Conservation (phyloP, 2,113 vertebrate species). For the Drymodes brunneopygia region DNA sequence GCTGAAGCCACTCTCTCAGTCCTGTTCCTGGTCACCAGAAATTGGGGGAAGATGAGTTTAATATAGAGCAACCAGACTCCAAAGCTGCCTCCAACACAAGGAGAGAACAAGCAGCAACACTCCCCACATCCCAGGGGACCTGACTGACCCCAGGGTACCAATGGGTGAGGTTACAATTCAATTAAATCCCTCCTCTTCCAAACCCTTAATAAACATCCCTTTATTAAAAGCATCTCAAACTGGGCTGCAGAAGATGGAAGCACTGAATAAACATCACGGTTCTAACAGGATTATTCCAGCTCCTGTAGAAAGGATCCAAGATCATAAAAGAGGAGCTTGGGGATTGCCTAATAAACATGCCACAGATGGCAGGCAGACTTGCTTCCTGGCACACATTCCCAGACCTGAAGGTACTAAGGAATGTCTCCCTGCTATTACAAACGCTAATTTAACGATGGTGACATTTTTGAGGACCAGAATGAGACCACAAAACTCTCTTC, state of each 20-base stretch:
- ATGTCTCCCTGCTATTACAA: slow-evolving; percentile 3
- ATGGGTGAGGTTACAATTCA: rapidly evolving
- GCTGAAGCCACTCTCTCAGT: not conserved
- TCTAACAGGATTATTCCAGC: not conserved
- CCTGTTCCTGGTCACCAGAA: not conserved
- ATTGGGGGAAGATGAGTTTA: not conserved
- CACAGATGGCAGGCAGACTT: slow-evolving; percentile 30
- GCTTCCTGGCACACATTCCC: not conserved
- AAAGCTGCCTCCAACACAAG: not conserved
- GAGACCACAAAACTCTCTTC: slow-evolving; percentile 50
- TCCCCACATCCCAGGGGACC: not conserved
- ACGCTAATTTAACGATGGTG: not conserved
- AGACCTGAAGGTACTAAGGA: not conserved
- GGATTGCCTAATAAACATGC: not conserved
- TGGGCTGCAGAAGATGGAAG: not conserved
- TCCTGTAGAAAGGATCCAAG: not conserved
- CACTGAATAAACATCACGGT: not conserved
- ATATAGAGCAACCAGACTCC: not conserved
- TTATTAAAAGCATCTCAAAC: not conserved
- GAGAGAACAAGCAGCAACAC: not conserved
- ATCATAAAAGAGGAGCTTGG: not conserved
- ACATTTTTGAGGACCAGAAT: slow-evolving; percentile 38
- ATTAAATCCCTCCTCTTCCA: not conserved
- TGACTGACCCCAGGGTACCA: not conserved
- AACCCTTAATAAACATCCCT: not conserved